Evolutionary conservation across 2,113 vertebrate species (phyloP).

Genomic region (Columbina picui): DNA sequence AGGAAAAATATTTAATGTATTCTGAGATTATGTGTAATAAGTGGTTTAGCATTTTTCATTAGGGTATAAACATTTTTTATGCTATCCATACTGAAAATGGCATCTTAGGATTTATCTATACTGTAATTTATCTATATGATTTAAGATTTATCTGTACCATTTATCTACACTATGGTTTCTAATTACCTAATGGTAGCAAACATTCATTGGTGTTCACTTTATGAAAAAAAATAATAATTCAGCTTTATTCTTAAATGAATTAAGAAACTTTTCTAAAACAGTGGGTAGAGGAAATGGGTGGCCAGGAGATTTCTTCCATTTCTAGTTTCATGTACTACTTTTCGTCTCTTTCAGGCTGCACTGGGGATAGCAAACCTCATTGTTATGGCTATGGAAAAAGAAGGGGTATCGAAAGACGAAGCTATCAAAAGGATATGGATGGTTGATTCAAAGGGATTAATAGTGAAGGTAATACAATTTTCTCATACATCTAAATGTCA

Average conservation of each 20-base stretch:
- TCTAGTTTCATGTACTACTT: neutral
- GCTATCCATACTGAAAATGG: neutral
- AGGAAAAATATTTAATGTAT: neutral
- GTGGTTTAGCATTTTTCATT: neutral
- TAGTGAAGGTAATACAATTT: conserved; percentile 88
- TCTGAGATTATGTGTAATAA: neutral
- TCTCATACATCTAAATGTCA: neutral
- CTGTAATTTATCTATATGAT: fast-evolving
- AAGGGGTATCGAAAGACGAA: conserved; percentile 81
- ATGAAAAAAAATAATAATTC: neutral
- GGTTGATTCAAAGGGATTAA: conserved; percentile 97
- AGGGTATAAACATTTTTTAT: neutral
- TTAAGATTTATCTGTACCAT: neutral
- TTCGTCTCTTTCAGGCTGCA: conserved; percentile 83
- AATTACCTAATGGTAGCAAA: neutral
- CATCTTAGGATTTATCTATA: neutral
- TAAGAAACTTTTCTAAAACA: neutral
- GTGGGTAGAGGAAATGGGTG: neutral
- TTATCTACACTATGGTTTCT: neutral
- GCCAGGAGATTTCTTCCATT: neutral
- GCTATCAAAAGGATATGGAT: conserved; percentile 92
- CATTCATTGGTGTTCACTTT: neutral
- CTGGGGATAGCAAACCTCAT: conserved; percentile 95
- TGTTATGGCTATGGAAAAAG: conserved; percentile 95
- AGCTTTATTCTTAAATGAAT: neutral